Conservation (phyloP, 2,888 invertebrate genomes). For the Graphium colonna region DNA sequence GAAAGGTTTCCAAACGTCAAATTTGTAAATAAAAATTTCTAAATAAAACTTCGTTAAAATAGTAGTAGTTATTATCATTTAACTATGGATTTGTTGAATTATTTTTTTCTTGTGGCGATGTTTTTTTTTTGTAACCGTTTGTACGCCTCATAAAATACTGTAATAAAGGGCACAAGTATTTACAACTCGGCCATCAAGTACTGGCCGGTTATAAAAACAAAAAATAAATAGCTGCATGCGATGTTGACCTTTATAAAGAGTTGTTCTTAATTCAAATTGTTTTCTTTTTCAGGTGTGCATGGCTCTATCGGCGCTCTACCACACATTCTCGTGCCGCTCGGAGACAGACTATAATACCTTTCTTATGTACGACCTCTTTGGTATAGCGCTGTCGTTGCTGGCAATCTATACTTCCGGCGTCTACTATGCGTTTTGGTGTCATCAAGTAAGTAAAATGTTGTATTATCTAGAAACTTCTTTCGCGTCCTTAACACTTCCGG, state of each 20-base stretch:
- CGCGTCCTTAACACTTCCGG: not conserved
- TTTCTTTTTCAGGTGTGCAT: conserved; percentile 87
- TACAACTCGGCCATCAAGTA: not conserved
- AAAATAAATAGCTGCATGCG: not conserved
- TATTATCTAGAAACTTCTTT: not conserved
- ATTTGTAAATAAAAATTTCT: no score
- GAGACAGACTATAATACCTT: conserved; percentile 92
- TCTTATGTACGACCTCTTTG: conserved; percentile 94
- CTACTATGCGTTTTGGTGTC: conserved; percentile 98
- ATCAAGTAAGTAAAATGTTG: conserved; percentile 82
- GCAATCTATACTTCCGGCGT: conserved; percentile 97
- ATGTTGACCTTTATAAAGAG: conserved; percentile 1
- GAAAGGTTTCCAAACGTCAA: no score
- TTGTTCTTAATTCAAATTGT: not conserved
- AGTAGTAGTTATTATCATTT: no score
- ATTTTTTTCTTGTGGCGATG: not conserved
- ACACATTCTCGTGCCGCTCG: conserved; percentile 96
- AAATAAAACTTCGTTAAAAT: no score
- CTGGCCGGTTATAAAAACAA: not conserved
- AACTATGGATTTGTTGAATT: no score
- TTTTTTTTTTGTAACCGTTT: not conserved
- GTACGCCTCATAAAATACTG: not conserved
- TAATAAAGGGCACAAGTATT: not conserved
- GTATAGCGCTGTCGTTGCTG: conserved; percentile 94
- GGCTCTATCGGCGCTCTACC: conserved; percentile 94